Percentiles rank a stretch among this genome's conserved stretches.
Evolutionary conservation across 2,888 invertebrate species (phyloP).

Genomic region (Adineta ricciae): DNA sequence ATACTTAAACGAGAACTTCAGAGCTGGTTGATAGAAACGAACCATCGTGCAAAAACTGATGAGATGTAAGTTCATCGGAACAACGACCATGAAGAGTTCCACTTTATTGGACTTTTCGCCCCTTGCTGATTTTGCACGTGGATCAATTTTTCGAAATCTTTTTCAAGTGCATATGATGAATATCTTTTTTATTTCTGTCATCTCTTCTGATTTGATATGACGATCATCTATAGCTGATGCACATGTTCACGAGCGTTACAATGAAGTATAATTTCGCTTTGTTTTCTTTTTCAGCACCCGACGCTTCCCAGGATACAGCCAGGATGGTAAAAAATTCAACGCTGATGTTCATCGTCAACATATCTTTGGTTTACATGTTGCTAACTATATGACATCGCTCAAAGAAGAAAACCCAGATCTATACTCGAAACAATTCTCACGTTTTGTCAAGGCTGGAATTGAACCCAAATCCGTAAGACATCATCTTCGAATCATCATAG

Average conservation of each 20-base stretch:
- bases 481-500: constrained; percentile 35
- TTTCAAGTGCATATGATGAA: constrained; percentile 1
- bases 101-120: constrained; percentile 11
- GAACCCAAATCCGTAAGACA: constrained; percentile 65
- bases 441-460: constrained; percentile 83
- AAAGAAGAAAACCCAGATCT: constrained; percentile 84
- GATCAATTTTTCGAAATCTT: no score
- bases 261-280: no score
- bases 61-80: constrained; percentile 12
- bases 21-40: no score
- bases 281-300: constrained; percentile 60
- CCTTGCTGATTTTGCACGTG: background rate
- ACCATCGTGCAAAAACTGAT: no score
- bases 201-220: background rate
- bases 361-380: constrained; percentile 92
- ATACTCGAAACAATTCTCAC: constrained; percentile 93
- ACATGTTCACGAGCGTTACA: background rate
- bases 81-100: background rate
- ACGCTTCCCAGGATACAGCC: constrained; percentile 92
- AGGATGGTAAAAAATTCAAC: constrained; percentile 79
- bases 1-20: no score
- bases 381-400: constrained; percentile 85
- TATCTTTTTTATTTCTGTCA: constrained; percentile 14
- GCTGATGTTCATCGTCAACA: constrained; percentile 90
- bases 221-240: background rate